phyloP scores from a whole-genome alignment of 37 sponge, comb jelly and placozoan species.

The Oopsacas minuta region DNA sequence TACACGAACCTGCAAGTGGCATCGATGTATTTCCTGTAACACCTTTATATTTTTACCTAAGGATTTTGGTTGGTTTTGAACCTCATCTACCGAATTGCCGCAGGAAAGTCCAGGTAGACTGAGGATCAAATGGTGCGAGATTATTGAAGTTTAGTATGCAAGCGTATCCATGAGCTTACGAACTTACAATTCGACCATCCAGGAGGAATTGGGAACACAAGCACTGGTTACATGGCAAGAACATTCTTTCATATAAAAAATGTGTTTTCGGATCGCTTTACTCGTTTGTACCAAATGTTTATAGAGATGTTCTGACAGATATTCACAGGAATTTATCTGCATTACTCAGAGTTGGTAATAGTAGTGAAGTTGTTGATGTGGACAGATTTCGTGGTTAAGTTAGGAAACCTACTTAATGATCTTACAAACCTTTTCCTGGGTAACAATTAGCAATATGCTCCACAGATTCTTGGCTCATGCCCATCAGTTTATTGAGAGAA shows the following conservation, averaged over 20 bases:
- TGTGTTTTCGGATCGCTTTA: neutral
- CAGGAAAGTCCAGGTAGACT: neutral
- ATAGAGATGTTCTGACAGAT: neutral
- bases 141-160: neutral
- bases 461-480: neutral
- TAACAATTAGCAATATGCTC: neutral
- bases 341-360: neutral
- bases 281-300: neutral
- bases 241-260: neutral
- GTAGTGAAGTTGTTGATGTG: neutral
- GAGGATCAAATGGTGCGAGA: neutral
- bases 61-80: neutral
- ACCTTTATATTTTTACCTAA: neutral
- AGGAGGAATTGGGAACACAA: neutral
- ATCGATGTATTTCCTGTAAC: neutral
- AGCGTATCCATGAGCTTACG: neutral
- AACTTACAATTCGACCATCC: slow-evolving; percentile 9
- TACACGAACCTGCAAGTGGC: too few species aligned
- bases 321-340: neutral
- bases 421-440: neutral
- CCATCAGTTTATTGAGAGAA: neutral
- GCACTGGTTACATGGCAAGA: neutral
- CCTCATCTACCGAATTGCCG: neutral
- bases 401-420: neutral
- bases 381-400: neutral